Conservation (phyloP, 2,888 invertebrate species). For the Drosophila flavopinicola region DNA sequence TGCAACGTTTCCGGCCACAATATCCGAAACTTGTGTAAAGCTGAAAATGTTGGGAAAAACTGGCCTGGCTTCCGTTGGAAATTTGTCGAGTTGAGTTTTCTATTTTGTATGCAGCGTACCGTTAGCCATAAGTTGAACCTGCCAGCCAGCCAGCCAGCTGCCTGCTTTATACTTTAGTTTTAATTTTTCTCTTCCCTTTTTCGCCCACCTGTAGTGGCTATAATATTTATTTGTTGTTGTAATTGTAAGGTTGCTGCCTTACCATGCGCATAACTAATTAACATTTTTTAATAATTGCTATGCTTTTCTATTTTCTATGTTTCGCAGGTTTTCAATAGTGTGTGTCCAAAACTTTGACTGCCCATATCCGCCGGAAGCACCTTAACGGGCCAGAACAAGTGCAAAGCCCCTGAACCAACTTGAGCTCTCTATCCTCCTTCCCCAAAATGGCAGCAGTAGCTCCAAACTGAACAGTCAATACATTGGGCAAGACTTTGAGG, state of each 20-base stretch:
- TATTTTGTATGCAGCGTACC: conserved; percentile 52
- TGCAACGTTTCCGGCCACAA: conserved; percentile 60
- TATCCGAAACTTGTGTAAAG: conserved; percentile 42
- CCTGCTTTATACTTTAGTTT: conserved; percentile 62
- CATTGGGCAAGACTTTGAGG: conserved; percentile 33
- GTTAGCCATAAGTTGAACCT: conserved; percentile 47
- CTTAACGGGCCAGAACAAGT: conserved; percentile 76
- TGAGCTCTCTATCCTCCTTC: neutral
- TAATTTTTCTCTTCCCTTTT: conserved; percentile 52
- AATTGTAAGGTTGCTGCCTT: conserved; percentile 31
- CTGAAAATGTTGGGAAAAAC: conserved; percentile 58
- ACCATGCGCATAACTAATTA: conserved; percentile 77
- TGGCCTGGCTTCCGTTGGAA: conserved; percentile 71
- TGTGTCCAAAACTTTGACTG: conserved; percentile 66
- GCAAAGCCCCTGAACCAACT: conserved; percentile 59
- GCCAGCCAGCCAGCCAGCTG: conserved; percentile 42
- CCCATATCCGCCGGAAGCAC: conserved; percentile 79
- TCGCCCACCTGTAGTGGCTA: conserved; percentile 15
- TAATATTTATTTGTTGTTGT: conserved; percentile 31
- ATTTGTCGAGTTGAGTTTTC: conserved; percentile 29
- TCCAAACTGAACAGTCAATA: conserved; percentile 30
- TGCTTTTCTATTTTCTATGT: conserved; percentile 70
- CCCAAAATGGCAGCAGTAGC: conserved; percentile 24
- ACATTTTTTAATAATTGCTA: conserved; percentile 62
- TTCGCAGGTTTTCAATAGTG: conserved; percentile 68